phyloP scores from a whole-genome alignment of 2,113 vertebrate genomes.

The Pedetes capensis region DNA sequence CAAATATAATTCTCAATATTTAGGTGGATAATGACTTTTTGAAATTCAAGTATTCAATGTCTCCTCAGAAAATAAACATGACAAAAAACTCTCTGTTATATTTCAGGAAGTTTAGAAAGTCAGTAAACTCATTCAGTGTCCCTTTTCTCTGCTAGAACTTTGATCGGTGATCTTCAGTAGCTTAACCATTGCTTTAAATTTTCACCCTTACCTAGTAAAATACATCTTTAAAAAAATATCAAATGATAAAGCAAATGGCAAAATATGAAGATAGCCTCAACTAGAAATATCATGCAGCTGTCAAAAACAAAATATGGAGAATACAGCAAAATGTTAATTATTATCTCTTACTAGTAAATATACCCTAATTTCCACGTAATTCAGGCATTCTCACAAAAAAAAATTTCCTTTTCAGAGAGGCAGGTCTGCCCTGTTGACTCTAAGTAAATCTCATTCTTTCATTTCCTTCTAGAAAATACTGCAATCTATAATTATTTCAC shows the following conservation, averaged over 20 bases:
- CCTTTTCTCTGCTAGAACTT: not conserved
- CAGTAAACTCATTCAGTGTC: not conserved
- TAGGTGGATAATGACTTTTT: not conserved
- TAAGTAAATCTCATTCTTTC: not conserved
- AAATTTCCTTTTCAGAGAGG: not conserved
- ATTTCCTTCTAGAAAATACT: conserved; percentile 5
- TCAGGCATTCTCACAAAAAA: not conserved
- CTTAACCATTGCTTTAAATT: not conserved
- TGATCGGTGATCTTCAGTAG: not conserved
- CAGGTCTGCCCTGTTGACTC: not conserved
- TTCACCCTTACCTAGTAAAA: no score
- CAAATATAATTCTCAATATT: not conserved
- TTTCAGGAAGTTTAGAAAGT: not conserved
- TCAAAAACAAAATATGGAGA: no score
- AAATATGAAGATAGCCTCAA: not conserved
- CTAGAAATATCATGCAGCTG: no score
- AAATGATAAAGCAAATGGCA: not conserved
- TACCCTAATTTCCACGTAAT: not conserved
- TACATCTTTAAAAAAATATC: no score
- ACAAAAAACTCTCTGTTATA: not conserved
- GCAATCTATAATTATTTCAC: not conserved
- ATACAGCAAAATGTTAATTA: no score
- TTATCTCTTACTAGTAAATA: not conserved
- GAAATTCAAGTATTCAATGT: not conserved
- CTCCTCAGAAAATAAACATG: not conserved